Evolutionary conservation across 1,140 invertebrate genomes (phyloP).

Genomic region (Spodoptera frugiperda): DNA sequence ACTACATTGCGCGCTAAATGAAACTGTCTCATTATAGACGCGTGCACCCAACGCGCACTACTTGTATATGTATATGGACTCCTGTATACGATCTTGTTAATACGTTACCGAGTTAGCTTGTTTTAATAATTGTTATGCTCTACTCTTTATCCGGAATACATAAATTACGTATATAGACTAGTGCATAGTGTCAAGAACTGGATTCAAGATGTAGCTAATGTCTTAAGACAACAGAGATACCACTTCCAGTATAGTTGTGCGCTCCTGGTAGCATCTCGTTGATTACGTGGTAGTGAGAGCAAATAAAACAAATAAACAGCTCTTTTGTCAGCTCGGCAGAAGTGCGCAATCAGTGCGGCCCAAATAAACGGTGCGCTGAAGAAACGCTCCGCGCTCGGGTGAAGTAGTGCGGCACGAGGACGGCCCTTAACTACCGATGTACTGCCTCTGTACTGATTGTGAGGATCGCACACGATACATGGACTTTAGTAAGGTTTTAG

Average conservation of each 20-base stretch:
- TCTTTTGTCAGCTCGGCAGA: constrained; percentile 37
- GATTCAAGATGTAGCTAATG: too few relatives aligned
- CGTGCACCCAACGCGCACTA: not conserved
- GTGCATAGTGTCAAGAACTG: too few relatives aligned
- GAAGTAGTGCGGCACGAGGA: constrained; percentile 1
- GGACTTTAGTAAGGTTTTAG: too few relatives aligned
- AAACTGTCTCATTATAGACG: constrained; percentile 35
- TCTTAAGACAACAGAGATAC: too few relatives aligned
- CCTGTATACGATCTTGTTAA: too few relatives aligned
- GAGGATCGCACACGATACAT: not conserved
- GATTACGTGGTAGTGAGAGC: constrained; percentile 31
- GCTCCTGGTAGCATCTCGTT: constrained; percentile 11
- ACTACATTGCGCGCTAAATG: constrained; percentile 39
- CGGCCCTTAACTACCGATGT: constrained; percentile 22
- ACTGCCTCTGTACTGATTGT: not conserved
- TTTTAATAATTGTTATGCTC: too few relatives aligned
- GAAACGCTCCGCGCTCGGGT: constrained; percentile 19
- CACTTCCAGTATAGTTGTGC: not conserved
- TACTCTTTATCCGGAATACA: too few relatives aligned
- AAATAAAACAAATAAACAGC: constrained; percentile 40
- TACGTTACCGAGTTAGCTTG: too few relatives aligned
- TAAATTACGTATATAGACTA: too few relatives aligned
- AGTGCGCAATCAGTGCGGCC: constrained; percentile 35
- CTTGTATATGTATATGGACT: too few relatives aligned
- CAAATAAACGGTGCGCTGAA: constrained; percentile 29